Conservation (phyloP, 2,113 vertebrate species). For the Phalacrocorax carbo region DNA sequence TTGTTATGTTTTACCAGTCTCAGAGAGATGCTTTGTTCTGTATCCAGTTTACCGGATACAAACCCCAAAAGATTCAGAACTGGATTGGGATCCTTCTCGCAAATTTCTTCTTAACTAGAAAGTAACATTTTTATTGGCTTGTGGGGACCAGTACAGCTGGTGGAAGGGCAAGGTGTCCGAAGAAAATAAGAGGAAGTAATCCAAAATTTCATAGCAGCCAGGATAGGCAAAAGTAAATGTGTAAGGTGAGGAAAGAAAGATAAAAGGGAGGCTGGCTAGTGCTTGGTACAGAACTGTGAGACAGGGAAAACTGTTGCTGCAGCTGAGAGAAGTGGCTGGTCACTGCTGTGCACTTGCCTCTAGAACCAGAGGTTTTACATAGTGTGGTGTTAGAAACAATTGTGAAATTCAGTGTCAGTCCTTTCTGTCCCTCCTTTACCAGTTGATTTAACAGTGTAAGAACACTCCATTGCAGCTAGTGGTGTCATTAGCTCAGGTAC, state of each 20-base stretch:
- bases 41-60: neutral
- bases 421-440: neutral
- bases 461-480: neutral
- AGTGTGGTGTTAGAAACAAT: neutral
- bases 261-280: neutral
- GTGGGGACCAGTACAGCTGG: rapidly evolving
- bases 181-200: neutral
- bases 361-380: neutral
- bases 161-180: neutral
- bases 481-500: neutral
- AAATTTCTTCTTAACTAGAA: neutral
- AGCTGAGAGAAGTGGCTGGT: neutral
- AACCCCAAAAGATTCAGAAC: neutral
- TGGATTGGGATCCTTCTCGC: neutral
- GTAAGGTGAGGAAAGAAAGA: neutral
- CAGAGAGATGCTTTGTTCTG: neutral
- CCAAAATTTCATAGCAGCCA: neutral
- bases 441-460: neutral
- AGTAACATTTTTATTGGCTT: neutral
- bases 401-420: neutral
- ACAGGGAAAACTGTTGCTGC: neutral
- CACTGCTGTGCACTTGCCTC: neutral
- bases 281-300: neutral
- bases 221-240: neutral
- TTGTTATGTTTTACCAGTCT: neutral